These are phyloP conservation scores for Cyprinodon variegatus DNA, from an alignment of 2,113 vertebrate species.

Conservation along the genomic window DNA sequence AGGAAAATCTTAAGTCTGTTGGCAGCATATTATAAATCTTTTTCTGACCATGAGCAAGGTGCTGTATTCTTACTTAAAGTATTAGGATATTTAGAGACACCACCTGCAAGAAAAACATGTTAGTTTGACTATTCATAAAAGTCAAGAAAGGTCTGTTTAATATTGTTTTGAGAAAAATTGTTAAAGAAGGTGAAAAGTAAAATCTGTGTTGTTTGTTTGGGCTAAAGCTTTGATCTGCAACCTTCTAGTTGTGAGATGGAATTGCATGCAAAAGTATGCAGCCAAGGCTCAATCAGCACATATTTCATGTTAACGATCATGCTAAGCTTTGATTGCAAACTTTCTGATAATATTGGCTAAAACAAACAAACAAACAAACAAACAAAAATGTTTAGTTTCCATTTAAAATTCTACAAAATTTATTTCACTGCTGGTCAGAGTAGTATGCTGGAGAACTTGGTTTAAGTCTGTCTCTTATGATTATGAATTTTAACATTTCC, in stretches of 20 bases:
- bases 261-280: neutral
- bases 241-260: neutral
- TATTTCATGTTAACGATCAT: neutral
- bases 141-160: neutral
- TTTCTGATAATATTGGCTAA: neutral
- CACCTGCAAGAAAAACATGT: neutral
- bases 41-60: no score
- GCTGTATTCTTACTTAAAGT: no score
- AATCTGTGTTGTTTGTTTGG: neutral
- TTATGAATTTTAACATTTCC: slow-evolving; percentile 48
- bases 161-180: neutral
- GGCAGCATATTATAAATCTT: neutral
- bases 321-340: no score
- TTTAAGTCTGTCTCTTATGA: slow-evolving; percentile 36
- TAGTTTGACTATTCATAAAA: neutral
- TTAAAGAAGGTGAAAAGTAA: neutral
- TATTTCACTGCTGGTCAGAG: slow-evolving; percentile 12
- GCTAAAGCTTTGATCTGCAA: neutral
- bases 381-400: neutral
- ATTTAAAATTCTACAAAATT: slow-evolving; percentile 1
- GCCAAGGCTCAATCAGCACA: neutral
- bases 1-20: neutral
- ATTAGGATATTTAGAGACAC: neutral
- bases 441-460: slow-evolving; percentile 11
- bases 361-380: neutral